Conservation (phyloP, 2,113 vertebrate genomes). For the Patagioenas fasciata region DNA sequence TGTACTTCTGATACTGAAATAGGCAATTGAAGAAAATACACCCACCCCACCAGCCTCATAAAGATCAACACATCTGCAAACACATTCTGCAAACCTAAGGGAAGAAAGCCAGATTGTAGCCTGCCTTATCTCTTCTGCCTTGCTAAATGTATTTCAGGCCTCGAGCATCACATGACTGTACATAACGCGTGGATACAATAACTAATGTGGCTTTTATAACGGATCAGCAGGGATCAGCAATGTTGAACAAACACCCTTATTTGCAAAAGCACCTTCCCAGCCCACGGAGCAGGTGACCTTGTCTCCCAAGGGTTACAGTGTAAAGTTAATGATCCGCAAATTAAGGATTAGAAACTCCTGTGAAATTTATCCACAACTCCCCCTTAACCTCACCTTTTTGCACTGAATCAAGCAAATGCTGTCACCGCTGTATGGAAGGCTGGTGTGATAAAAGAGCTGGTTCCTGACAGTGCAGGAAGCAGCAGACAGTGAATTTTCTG, state of each 20-base stretch:
- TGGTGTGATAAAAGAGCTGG: background rate
- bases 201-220: conserved; percentile 51
- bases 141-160: conserved; percentile 54
- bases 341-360: background rate
- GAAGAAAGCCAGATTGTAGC: conserved; percentile 63
- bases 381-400: background rate
- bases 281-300: conserved; percentile 22
- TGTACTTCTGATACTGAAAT: background rate
- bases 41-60: background rate
- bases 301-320: conserved; percentile 27
- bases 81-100: conserved; percentile 61
- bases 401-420: background rate
- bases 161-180: conserved; percentile 57
- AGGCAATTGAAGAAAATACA: background rate
- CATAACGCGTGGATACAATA: conserved; percentile 36
- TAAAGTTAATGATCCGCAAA: conserved; percentile 45
- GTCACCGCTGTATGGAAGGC: background rate
- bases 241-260: conserved; percentile 58
- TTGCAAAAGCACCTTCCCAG: conserved; percentile 56
- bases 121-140: conserved; percentile 69
- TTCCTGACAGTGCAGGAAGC: background rate
- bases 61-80: conserved; percentile 65
- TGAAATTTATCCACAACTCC: conserved; percentile 9
- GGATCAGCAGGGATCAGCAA: conserved; percentile 57
- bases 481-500: background rate